Conservation (phyloP, 2,113 vertebrate genomes). For the Oncorhynchus keta region DNA sequence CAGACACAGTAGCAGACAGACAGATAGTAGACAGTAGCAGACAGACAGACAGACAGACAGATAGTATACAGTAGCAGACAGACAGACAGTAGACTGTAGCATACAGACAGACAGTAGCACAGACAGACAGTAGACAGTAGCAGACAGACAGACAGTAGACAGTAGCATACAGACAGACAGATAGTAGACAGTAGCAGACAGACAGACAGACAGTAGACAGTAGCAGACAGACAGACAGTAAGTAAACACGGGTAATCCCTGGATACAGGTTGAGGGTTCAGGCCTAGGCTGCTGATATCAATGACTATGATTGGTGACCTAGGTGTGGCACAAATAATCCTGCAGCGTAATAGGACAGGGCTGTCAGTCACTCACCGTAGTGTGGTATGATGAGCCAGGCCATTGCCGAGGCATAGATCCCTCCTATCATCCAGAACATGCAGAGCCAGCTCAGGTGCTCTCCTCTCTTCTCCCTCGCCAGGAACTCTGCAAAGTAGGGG, state of each 20-base stretch:
- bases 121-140: too few species aligned
- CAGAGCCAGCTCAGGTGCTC: conserved; percentile 98
- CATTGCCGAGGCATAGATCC: conserved; percentile 97
- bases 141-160: too few species aligned
- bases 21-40: too few species aligned
- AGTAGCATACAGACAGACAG: too few species aligned
- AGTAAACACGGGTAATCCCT: too few species aligned
- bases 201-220: too few species aligned
- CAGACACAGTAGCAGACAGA: too few species aligned
- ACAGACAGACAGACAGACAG: too few species aligned
- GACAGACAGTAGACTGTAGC: background rate
- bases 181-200: too few species aligned
- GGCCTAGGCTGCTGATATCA: background rate
- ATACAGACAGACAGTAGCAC: background rate
- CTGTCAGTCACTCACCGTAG: conserved; percentile 83
- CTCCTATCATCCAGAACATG: conserved; percentile 99
- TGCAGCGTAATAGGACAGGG: background rate
- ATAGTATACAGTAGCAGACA: background rate
- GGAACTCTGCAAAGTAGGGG: conserved; percentile 93
- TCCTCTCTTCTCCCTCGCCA: conserved; percentile 93
- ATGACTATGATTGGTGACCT: background rate
- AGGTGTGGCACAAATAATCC: background rate
- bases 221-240: too few species aligned
- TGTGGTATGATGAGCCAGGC: conserved; percentile 99
- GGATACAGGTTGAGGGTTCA: background rate